Base-by-base conservation (phyloP, 2,113 vertebrate genomes). In the Lasiurus cinereus region DNA sequence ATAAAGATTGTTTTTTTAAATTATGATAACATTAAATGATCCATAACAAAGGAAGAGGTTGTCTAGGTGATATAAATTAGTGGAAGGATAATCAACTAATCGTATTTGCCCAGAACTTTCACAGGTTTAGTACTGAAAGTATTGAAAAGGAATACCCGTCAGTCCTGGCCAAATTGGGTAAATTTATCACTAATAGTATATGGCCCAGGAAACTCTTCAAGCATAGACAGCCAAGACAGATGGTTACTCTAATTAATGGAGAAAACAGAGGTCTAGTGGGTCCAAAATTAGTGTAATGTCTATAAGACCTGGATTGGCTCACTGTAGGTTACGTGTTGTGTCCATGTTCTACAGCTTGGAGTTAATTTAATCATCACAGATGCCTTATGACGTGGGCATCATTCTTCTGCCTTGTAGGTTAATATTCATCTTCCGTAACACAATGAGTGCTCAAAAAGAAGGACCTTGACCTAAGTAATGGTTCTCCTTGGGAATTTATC, bases 401-500 rank as follows among this genome's bases (percentile, higher is more conserved):
- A 4, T 46, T 33, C 2, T 48, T 66, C 27, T 76, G 3, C 14
- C 11, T 12, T 43, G 4, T 1, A 54, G 77, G 33, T 72, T n/a
- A 10, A 10, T 16, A 3, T 10, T 46, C 31, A 29, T 22, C 11
- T n/a, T 62, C 5, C n/a, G 29, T 6, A 24, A 16, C 36, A 12
- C 1, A 39, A 4, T 11, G 19, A 36, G 59, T 5, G 3, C 11
- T 36, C 39, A 4, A 11, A 74, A n/a, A 22, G 4, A 15, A 64
- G 29, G 22, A 21, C 2, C 1, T 0, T 31, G 48, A 27, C 31
- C 62, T n/a, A 16, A 43, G 39, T 2, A 39, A 39, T 27, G 33
- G 6, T 22, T 1, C 8, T 19, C 22, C 31, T 1, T 3, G 4
- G 36, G 56, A 7, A 11, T 4, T 16, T 8, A 8, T 5, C 21